Evolutionary conservation across 2,888 invertebrate genomes (phyloP).

Genomic region (Morpho deidamia): DNA sequence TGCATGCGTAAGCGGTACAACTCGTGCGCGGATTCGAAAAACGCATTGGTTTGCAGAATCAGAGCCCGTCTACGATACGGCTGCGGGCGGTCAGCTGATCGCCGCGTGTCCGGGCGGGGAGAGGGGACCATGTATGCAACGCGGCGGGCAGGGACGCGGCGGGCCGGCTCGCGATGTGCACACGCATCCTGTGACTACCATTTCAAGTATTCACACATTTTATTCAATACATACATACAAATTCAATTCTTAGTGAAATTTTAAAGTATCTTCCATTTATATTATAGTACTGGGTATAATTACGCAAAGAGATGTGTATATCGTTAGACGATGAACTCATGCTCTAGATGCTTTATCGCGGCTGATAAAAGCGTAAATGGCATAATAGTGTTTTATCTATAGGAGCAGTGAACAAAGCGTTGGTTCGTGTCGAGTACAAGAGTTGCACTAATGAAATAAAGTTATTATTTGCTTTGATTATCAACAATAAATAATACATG

Average conservation of each 20-base stretch:
- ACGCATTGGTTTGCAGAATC: slow-evolving; percentile 40
- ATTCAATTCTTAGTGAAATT: slow-evolving; percentile 1
- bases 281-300: slow-evolving; percentile 55
- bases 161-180: slow-evolving; percentile 30
- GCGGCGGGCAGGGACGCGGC: slow-evolving; percentile 23
- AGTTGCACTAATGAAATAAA: too few relatives aligned
- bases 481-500: too few relatives aligned
- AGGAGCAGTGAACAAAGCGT: slow-evolving; percentile 1
- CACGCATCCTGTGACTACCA: slow-evolving; percentile 33
- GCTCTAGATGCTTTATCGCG: slow-evolving; percentile 14
- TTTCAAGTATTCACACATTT: background rate
- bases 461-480: too few relatives aligned
- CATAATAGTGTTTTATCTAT: slow-evolving; percentile 1
- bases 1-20: slow-evolving; percentile 33
- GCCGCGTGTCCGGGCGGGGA: slow-evolving; percentile 40
- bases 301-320: slow-evolving; percentile 44
- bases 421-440: background rate
- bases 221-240: too few relatives aligned
- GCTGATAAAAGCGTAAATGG: slow-evolving; percentile 9
- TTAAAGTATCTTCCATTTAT: slow-evolving; percentile 19
- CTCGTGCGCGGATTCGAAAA: slow-evolving; percentile 46
- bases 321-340: slow-evolving; percentile 12
- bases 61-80: slow-evolving; percentile 42
- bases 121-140: slow-evolving; percentile 28
- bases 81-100: slow-evolving; percentile 65